Conservation (phyloP, 2,113 vertebrate genomes). For the Cyanistes caeruleus region DNA sequence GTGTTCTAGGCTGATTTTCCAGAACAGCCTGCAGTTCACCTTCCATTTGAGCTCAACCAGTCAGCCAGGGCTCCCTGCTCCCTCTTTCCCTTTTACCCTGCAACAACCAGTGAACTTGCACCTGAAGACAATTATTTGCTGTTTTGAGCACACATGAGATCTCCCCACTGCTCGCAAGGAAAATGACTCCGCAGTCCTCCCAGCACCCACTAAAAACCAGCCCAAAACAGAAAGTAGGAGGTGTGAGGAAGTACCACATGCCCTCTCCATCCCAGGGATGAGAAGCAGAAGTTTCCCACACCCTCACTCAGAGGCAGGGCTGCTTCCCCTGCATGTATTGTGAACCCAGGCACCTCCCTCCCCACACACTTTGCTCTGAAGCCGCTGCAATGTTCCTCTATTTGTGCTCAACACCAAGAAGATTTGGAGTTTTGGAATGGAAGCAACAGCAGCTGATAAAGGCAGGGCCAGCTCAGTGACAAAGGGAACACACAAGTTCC, state of each 20-base stretch:
- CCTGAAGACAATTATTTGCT: not conserved
- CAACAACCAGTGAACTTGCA: not conserved
- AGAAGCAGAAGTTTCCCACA: conserved; percentile 6
- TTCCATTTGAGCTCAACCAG: not conserved
- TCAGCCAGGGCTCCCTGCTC: not conserved
- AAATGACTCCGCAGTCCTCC: not conserved
- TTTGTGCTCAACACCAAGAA: not conserved
- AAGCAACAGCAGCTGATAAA: not conserved
- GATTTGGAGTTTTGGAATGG: not conserved
- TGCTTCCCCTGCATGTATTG: not conserved
- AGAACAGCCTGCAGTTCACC: not conserved
- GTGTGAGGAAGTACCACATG: not conserved
- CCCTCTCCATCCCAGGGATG: not conserved
- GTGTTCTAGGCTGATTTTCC: not conserved
- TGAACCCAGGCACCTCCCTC: not conserved
- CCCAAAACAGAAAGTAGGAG: not conserved
- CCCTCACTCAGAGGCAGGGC: not conserved
- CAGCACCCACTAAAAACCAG: not conserved
- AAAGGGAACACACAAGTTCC: not conserved
- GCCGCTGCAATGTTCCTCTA: not conserved
- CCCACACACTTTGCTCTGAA: not conserved
- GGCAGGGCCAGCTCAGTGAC: not conserved
- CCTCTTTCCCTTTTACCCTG: fast-evolving
- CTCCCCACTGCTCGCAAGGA: not conserved
- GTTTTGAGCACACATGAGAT: not conserved